These are phyloP conservation scores for Toxostoma redivivum DNA, from an alignment of 2,113 vertebrate genomes.

Conservation along the genomic window DNA sequence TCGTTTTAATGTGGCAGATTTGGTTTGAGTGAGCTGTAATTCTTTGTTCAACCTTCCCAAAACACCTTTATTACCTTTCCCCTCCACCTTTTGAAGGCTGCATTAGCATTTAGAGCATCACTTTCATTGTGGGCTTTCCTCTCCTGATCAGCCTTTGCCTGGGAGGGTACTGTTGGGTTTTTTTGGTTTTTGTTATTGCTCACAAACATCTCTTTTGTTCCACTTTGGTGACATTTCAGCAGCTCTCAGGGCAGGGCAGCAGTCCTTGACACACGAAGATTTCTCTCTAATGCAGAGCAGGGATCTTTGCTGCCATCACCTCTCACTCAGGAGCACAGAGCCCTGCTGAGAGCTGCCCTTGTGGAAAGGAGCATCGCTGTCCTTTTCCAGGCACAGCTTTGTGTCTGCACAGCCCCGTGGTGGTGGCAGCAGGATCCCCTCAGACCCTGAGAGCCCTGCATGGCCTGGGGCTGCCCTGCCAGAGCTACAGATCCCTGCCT, in stretches of 20 bases:
- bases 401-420: no score
- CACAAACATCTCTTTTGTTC: not conserved
- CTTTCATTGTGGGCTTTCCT: not conserved
- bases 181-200: not conserved
- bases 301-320: not conserved
- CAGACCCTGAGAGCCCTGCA: no score
- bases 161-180: not conserved
- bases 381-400: fast-evolving
- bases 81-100: not conserved
- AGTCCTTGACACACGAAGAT: not conserved
- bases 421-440: not conserved
- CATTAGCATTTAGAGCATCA: not conserved
- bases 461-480: not conserved
- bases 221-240: not conserved
- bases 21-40: not conserved
- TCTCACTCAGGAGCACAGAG: not conserved
- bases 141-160: not conserved
- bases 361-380: not conserved
- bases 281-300: not conserved
- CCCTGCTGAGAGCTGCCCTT: not conserved
- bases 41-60: not conserved
- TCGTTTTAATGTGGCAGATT: not conserved
- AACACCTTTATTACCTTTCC: not conserved
- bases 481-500: not conserved
- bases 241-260: not conserved